Percentiles rank a stretch among this genome's conserved stretches.
phyloP scores from a whole-genome alignment of 53 echinoderm and acorn worm species.

The Actinopyga echinites region DNA sequence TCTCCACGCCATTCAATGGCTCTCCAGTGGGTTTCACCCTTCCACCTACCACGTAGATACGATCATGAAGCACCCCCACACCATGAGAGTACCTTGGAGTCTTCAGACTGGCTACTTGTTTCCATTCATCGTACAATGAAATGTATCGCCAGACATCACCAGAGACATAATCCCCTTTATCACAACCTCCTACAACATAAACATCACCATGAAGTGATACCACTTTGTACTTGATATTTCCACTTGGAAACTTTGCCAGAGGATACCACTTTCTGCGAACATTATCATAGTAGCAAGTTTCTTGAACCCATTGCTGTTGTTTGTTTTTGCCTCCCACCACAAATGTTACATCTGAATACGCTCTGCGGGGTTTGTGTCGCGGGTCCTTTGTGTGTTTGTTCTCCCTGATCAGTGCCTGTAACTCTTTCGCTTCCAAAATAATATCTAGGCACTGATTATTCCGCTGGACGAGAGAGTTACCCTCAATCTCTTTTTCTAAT shows the following conservation, averaged over 20 bases:
- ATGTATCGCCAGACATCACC: conserved; percentile 91
- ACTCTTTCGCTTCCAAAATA: conserved; percentile 79
- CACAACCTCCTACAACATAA: conserved; percentile 82
- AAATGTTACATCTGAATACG: conserved; percentile 91
- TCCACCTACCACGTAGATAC: conserved; percentile 92
- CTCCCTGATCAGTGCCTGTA: conserved; percentile 82
- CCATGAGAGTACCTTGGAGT: conserved; percentile 79
- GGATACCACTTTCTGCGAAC: conserved; percentile 89
- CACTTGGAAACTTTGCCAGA: conserved; percentile 72
- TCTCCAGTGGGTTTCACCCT: conserved; percentile 67
- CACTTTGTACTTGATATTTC: conserved; percentile 80
- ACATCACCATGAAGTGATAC: conserved; percentile 83
- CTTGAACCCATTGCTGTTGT: conserved; percentile 86
- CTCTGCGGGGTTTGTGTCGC: conserved; percentile 72
- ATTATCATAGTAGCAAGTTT: conserved; percentile 89
- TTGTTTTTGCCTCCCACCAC: conserved; percentile 89
- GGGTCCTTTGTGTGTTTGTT: conserved; percentile 75
- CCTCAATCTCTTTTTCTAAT: conserved; percentile 66
- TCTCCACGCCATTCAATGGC: conserved; percentile 81
- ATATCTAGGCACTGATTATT: conserved; percentile 77
- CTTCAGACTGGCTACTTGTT: conserved; percentile 56
- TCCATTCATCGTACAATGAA: conserved; percentile 90
- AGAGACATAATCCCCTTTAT: conserved; percentile 57
- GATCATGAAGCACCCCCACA: conserved; percentile 83
- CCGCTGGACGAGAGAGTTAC: conserved; percentile 65